phyloP scores from a whole-genome alignment of 2,113 vertebrate genomes.

The Pelusios castaneus region DNA sequence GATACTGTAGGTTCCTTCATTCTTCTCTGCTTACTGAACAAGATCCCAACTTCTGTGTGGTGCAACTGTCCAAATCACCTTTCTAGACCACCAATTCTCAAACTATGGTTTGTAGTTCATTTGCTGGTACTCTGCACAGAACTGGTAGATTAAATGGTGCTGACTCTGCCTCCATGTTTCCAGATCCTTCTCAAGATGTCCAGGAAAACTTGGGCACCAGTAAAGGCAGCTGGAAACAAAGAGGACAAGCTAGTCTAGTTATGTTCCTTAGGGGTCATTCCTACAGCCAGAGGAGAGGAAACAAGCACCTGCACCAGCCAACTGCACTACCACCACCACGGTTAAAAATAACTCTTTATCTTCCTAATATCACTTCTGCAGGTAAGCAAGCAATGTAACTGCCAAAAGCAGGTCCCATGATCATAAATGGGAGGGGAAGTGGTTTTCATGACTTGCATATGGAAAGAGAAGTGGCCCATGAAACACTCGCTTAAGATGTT shows the following conservation, averaged over 20 bases:
- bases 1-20: not conserved
- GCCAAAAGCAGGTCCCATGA: not conserved
- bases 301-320: not conserved
- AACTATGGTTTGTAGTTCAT: not conserved
- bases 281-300: not conserved
- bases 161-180: not conserved
- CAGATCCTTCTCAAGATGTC: not conserved
- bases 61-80: not conserved
- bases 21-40: not conserved
- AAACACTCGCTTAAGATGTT: not conserved
- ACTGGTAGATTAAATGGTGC: conserved; percentile 10
- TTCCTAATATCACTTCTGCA: not conserved
- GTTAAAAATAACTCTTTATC: not conserved
- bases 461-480: not conserved
- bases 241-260: not conserved
- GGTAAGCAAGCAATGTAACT: not conserved
- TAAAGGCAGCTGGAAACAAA: conserved; percentile 26
- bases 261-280: not conserved
- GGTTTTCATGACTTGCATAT: not conserved
- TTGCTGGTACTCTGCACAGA: not conserved
- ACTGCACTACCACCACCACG: not conserved
- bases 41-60: not conserved
- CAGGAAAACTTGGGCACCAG: not conserved
- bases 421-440: not conserved
- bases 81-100: not conserved